Evolutionary conservation across 2,888 invertebrate species (phyloP), one percentile per base, ranked within the genome.

Genomic region (Elegia similella): DNA sequence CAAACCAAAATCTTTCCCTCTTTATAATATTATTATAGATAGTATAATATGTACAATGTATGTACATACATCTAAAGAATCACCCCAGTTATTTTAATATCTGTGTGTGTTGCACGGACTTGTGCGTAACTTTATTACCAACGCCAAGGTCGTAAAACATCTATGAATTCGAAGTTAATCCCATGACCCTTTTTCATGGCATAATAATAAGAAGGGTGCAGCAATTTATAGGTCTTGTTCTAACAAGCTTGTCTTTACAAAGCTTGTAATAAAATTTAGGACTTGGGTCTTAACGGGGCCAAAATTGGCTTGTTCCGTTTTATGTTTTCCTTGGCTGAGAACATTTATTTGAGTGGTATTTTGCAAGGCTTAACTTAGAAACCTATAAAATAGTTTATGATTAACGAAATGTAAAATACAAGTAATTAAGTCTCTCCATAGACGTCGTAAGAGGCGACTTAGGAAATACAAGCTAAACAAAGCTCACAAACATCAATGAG

Each of bases 141-240:
- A 56, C 62, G 52, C 59, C 53, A 44, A 60, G 53, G 58, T 65
- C 62, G 64, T 70, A 67, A 70, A 69, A 63, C 59, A 54, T 63
- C 58, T 64, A 61, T 67, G 65, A 65, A 66, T 68, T 50, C 13
- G 44, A 62, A 64, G 57, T 62, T 62, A 60, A 63, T 65, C 57
- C 63, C 62, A 16, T 43, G 59, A 58, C 57, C 47, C 59, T 59
- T 57, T 63, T 62, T 65, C 64, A 65, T 61, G 48, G 55, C 29
- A 58, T 53, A 44, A 57, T 58, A 55, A 64, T 63, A 61, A 58
- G 50, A 47, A 57, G 54, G 46, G 50, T 55, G 56, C 57, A 52
- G 58, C 55, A 59, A 57, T 59, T 61, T 59, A 48, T 48, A 50
- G 42, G 56, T 38, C 48, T 48, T 56, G 48, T 48, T 48, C 48